Conservation (phyloP, 1,140 invertebrate species). For the Phortica variegata region DNA sequence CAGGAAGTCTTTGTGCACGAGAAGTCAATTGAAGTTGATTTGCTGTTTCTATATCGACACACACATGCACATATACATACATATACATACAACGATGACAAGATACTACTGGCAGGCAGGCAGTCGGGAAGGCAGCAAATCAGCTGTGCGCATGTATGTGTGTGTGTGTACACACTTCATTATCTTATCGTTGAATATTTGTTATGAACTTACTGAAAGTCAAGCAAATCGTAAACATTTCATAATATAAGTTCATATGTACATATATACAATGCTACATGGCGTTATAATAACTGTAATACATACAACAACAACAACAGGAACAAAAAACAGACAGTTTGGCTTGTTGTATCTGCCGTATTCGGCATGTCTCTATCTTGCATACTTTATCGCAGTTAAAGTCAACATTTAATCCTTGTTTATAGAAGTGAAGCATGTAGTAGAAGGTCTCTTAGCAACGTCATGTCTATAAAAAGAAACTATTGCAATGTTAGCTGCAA, state of each 20-base stretch:
- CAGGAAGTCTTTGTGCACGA: slow-evolving; percentile 1
- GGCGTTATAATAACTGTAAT: slow-evolving; percentile 27
- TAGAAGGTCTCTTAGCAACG: too few relatives aligned
- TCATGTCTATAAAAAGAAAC: too few relatives aligned
- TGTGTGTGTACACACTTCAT: slow-evolving; percentile 3
- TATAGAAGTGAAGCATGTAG: too few relatives aligned
- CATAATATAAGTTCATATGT: slow-evolving; percentile 21
- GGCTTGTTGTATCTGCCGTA: slow-evolving; percentile 51
- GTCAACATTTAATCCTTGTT: slow-evolving; percentile 48
- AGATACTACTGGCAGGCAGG: neutral
- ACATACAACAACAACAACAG: slow-evolving; percentile 1
- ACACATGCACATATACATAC: slow-evolving; percentile 9
- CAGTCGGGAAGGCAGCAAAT: neutral
- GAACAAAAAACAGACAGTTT: slow-evolving; percentile 22
- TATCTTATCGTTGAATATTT: slow-evolving; percentile 50
- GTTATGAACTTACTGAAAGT: slow-evolving; percentile 49
- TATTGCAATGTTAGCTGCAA: too few relatives aligned
- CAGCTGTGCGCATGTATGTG: neutral
- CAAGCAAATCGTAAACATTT: slow-evolving; percentile 54
- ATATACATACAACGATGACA: too few relatives aligned
- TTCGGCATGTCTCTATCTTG: slow-evolving; percentile 44
- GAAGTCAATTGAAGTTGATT: slow-evolving; percentile 6
- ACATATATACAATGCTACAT: slow-evolving; percentile 41
- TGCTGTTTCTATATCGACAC: slow-evolving; percentile 7
- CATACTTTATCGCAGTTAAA: slow-evolving; percentile 32